These are phyloP conservation scores for Hippolais icterina DNA, from an alignment of 2,113 vertebrate species.

Conservation along the genomic window DNA sequence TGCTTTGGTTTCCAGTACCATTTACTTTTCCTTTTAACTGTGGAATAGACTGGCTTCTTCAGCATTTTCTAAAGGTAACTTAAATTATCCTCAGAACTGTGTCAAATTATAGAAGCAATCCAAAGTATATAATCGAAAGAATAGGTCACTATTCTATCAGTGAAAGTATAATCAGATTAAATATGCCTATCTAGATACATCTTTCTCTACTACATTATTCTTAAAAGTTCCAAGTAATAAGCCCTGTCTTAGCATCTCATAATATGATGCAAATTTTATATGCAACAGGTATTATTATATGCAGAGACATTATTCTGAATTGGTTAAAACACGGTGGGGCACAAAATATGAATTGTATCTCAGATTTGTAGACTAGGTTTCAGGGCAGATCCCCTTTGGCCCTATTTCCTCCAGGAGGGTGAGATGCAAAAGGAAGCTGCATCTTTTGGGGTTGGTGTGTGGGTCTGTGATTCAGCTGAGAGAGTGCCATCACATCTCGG, in stretches of 20 bases:
- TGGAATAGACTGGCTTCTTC: background rate
- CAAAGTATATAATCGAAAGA: background rate
- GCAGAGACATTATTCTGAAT: background rate
- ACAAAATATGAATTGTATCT: background rate
- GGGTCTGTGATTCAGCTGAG: background rate
- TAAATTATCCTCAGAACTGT: background rate
- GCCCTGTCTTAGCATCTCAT: background rate
- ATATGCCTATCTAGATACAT: background rate
- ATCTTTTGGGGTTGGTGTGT: background rate
- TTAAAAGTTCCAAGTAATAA: background rate
- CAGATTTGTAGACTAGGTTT: background rate
- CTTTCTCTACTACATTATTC: background rate
- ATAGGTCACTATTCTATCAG: background rate
- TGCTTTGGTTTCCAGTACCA: background rate
- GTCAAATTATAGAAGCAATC: slow-evolving; percentile 2
- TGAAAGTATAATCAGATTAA: background rate
- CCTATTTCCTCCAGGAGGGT: background rate
- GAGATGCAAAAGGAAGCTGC: background rate
- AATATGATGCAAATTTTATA: background rate
- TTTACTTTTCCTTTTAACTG: background rate
- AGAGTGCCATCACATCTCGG: background rate
- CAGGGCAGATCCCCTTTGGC: background rate
- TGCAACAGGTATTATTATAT: background rate
- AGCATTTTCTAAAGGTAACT: background rate
- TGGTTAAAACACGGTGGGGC: background rate